These are phyloP conservation scores for Lissocephala sabroskyi DNA, from an alignment of 2,888 invertebrate species.

Conservation along the genomic window DNA sequence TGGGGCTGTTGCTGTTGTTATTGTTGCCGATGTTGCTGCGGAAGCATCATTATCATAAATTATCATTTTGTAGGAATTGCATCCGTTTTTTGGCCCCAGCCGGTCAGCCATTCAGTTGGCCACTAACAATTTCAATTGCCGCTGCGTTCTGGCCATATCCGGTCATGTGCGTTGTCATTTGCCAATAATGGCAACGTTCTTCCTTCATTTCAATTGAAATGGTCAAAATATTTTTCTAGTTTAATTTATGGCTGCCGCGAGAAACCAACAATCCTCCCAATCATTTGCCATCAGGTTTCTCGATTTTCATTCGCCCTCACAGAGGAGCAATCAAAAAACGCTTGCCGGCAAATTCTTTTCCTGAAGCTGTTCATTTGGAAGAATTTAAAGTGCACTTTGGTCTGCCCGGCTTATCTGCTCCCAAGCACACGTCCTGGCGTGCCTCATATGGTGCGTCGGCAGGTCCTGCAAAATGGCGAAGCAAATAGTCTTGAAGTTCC, in stretches of 20 bases:
- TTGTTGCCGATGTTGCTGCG: constrained; percentile 41
- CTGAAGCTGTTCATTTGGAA: constrained; percentile 61
- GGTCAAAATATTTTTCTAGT: background rate
- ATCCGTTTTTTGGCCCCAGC: constrained; percentile 56
- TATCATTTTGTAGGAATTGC: constrained; percentile 71
- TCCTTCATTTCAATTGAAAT: no score
- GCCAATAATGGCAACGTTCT: constrained; percentile 22
- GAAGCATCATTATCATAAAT: constrained; percentile 71
- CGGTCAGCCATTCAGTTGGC: no score
- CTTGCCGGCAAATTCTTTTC: background rate
- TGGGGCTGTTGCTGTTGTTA: background rate
- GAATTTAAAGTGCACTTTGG: constrained; percentile 70
- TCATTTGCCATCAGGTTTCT: no score
- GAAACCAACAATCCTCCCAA: no score
- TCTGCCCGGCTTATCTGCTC: constrained; percentile 46
- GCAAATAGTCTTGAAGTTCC: constrained; percentile 53
- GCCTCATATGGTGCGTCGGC: background rate
- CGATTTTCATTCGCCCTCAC: no score
- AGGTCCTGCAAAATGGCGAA: constrained; percentile 35
- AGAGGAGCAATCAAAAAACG: background rate
- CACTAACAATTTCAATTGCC: constrained; percentile 55
- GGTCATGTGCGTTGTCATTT: background rate
- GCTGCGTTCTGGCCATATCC: constrained; percentile 5
- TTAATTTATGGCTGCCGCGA: background rate
- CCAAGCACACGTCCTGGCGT: constrained; percentile 8